Percentiles rank a stretch among this genome's conserved stretches.
Evolutionary conservation across 2,113 vertebrate species (phyloP).

Genomic region (human (Homo sapiens)): DNA sequence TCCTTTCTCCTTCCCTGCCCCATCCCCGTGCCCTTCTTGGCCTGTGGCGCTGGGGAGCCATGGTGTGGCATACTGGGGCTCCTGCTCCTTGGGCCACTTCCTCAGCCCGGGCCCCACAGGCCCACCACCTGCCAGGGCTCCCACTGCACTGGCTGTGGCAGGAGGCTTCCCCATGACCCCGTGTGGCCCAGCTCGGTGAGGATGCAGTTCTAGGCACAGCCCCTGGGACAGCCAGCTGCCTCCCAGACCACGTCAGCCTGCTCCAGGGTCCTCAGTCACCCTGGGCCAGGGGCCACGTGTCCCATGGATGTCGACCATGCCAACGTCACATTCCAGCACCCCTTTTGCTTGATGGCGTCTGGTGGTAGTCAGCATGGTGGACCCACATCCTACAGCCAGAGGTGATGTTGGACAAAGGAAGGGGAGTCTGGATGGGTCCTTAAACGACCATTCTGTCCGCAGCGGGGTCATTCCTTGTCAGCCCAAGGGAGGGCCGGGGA

Average conservation of each 20-base stretch:
- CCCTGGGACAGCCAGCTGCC: not conserved
- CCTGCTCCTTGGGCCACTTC: fast-evolving
- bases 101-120: not conserved
- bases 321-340: not conserved
- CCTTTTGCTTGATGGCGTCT: fast-evolving
- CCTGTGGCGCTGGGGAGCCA: not conserved
- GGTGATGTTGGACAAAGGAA: not conserved
- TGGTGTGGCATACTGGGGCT: not conserved
- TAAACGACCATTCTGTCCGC: fast-evolving
- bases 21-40: not conserved
- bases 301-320: not conserved
- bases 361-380: fast-evolving
- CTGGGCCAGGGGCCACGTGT: not conserved
- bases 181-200: not conserved
- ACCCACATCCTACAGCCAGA: not conserved
- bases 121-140: not conserved
- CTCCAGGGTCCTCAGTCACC: not conserved
- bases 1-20: not conserved
- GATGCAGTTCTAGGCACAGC: not conserved
- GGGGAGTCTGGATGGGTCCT: not conserved
- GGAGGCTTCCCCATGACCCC: not conserved
- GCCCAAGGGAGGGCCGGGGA: not conserved
- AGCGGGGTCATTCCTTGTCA: not conserved
- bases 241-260: not conserved
- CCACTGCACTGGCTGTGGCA: not conserved